phyloP scores from a whole-genome alignment of 92 coral and sea anemone species.

The Anthopleura xanthogrammica region DNA sequence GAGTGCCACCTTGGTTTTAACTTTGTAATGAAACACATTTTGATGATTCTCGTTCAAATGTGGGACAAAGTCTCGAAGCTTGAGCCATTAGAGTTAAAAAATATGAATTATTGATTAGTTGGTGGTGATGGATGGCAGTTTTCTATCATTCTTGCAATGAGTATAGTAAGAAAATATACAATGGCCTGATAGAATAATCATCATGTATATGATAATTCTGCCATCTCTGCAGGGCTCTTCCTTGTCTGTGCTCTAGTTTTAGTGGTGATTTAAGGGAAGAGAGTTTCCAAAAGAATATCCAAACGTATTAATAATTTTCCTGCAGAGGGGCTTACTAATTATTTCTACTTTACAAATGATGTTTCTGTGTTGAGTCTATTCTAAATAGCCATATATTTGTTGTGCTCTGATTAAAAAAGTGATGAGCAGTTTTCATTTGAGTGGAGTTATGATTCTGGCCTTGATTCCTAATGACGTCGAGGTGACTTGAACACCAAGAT shows the following conservation, averaged over 20 bases:
- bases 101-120: not conserved
- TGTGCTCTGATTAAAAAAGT: slow-evolving; percentile 4
- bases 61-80: not conserved
- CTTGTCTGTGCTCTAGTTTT: not conserved
- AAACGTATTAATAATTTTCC: not conserved
- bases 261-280: not conserved
- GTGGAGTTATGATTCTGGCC: not conserved
- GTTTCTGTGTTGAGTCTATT: not conserved
- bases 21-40: not conserved
- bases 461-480: not conserved
- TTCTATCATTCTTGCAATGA: slow-evolving; percentile 12
- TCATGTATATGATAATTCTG: not conserved
- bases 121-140: not conserved
- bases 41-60: not conserved
- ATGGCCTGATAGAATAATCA: slow-evolving; percentile 3
- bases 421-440: slow-evolving; percentile 8
- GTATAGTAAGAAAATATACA: slow-evolving; percentile 30
- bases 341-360: not conserved
- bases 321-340: not conserved
- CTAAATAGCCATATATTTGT: slow-evolving; percentile 13
- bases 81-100: not conserved
- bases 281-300: not conserved
- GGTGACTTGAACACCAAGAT: not conserved
- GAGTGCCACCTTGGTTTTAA: not conserved
- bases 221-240: not conserved